Base-by-base conservation (phyloP, 2,888 invertebrate species). In the Erpobdella octoculata region DNA sequence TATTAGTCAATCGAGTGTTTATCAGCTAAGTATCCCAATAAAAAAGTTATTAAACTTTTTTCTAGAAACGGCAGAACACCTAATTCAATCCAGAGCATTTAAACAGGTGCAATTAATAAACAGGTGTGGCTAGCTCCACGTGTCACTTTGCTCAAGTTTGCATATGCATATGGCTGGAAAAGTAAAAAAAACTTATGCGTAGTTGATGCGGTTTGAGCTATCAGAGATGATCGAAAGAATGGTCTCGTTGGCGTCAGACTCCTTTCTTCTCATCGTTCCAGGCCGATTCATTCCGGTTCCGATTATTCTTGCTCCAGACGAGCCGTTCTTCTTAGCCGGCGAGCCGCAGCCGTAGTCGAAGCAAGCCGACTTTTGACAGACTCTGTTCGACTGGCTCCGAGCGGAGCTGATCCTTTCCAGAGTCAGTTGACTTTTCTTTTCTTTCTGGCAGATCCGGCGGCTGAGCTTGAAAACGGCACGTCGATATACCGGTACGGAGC, bases 151-250 rank as follows among this genome's bases (percentile, higher is more conserved):
- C 18, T 18, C 46, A 21, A 18, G 21, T 2, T n/a, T 21, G 46
- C 28, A 21, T 53, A 25, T 53, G n/a, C 21, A 21, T 8, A 25
- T 53, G 53, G 0, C 6, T 6, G 21, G 38, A 41, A n/a, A 31
- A 66, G 21, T 15, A 36, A 41, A 38, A 38, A 25, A 37, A 48
- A 33, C 31, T 65, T 65, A 65, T 12, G 72, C 59, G 71, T 76
- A 76, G 68, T 76, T 76, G 68, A 76, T 76, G 66, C 73, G 73
- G 71, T 76, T 76, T 28, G 75, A 75, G 62, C 75, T 76, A 62
- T 76, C 76, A 36, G 76, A 76, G 18, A 76, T 72, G 37, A 76
- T 76, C 1, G 76, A 76, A 74, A 76, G 73, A 38, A 76, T 76
- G 18, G 76, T 76, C 37, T 76, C 76, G 67, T 76, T 76, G 70